Base-by-base conservation (phyloP, 2,113 vertebrate genomes). In the Eretmochelys imbricata region DNA sequence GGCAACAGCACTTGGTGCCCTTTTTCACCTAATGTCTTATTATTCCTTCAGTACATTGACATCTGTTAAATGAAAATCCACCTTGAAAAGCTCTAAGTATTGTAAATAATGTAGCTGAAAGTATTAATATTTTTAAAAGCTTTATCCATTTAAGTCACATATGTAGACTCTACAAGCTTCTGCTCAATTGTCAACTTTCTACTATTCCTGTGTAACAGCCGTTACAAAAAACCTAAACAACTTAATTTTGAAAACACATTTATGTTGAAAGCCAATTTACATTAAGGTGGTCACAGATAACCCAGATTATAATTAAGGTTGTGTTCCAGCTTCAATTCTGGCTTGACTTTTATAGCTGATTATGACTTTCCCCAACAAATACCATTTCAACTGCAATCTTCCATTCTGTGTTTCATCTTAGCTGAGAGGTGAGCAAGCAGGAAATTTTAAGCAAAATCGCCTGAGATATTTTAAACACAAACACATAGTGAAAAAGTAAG, bases 61-160 rank as follows among this genome's bases (percentile, higher is more conserved):
- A 95, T 35, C 69, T 84, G 88, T 94, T 86, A 91, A 90, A 96
- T 84, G 54, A 54, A 93, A 96, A 96, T 91, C 76, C 76, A 91
- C 49, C 9, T 81, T 95, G 59, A 88, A 87, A 94, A 84, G 85
- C 89, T 96, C 91, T 97, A 95, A 96, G 72, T 62, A 13, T 76
- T 88, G 93, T 89, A 49, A 96, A 95, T 93, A 96, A 83, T 38
- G 87, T 82, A 79, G 46, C 84, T 95, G 65, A 97, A 95, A 95
- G 55, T 89, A 94, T 82, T 95, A 87, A 48, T 8, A 48, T 31
- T 84, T 86, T 88, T 92, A 69, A 96, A 96, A 95, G 79, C 49
- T 31, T 88, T 55, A 89, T 54, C 31, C 87, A 13, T 88, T 96
- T 96, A 75, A 95, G 35, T 79, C 76, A 65, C 51, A 95, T 79